A percentile compares a stretch with the other conserved stretches of the same genome.
These are phyloP conservation scores for Drosophila engyochracea DNA, from an alignment of 2,888 invertebrate genomes.

Conservation along the genomic window DNA sequence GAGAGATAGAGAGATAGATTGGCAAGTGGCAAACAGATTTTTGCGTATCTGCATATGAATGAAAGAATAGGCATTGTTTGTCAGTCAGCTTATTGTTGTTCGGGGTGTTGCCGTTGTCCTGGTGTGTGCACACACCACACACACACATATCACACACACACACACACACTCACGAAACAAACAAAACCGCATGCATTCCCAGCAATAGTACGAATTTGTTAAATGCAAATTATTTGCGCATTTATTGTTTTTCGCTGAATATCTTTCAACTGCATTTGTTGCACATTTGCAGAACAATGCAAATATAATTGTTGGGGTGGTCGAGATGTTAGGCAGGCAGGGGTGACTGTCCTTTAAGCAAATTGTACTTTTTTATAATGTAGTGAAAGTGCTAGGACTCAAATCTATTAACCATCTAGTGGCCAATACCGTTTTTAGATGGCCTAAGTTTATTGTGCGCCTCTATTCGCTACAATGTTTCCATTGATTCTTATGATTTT, in stretches of 20 bases:
- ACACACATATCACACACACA: slow-evolving; percentile 6
- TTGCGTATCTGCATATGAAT: slow-evolving; percentile 17
- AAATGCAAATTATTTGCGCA: slow-evolving; percentile 35
- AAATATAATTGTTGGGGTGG: slow-evolving; percentile 13
- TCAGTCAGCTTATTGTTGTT: slow-evolving; percentile 38
- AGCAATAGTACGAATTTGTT: slow-evolving; percentile 16
- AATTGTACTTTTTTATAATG: not conserved
- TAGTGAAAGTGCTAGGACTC: not conserved
- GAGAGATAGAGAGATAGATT: not conserved
- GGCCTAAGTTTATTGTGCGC: not conserved
- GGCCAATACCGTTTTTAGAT: not conserved
- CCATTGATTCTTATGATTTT: not conserved
- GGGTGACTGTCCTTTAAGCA: not conserved
- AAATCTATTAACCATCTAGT: not conserved
- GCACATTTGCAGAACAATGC: slow-evolving; percentile 40
- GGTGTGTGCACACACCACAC: slow-evolving; percentile 48
- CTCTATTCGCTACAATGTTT: not conserved
- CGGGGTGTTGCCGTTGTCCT: slow-evolving; percentile 34
- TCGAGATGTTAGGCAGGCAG: not conserved
- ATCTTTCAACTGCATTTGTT: slow-evolving; percentile 21
- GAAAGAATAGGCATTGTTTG: slow-evolving; percentile 45
- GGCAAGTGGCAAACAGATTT: slow-evolving; percentile 55
- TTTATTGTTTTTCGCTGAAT: not conserved
- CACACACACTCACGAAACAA: not conserved
- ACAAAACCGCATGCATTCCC: slow-evolving; percentile 26